phyloP scores from a whole-genome alignment of 2,113 vertebrate genomes.

The Marmota monax region DNA sequence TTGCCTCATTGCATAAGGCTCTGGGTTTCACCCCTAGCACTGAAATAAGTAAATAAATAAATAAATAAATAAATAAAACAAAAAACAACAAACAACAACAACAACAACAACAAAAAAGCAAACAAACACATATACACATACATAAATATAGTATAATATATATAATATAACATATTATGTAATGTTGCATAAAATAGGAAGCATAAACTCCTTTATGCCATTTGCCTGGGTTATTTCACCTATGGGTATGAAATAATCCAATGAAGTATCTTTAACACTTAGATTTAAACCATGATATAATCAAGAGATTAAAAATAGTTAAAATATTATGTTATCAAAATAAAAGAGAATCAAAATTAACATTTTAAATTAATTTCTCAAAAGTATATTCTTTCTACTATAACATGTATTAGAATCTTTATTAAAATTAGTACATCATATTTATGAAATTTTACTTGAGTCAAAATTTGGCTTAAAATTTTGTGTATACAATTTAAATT shows the following conservation, averaged over 20 bases:
- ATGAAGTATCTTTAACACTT: neutral
- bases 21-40: no score
- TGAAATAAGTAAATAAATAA: no score
- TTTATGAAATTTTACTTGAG: constrained; percentile 42
- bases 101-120: no score
- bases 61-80: no score
- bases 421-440: neutral
- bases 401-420: neutral
- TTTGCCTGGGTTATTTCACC: constrained; percentile 5
- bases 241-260: neutral
- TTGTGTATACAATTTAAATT: constrained; percentile 1
- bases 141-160: no score
- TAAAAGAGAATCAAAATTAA: constrained; percentile 36
- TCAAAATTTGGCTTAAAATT: constrained; percentile 12
- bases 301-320: neutral
- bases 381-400: neutral
- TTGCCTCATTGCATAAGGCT: no score
- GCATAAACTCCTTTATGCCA: neutral
- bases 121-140: no score
- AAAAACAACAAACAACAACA: no score
- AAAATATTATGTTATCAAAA: constrained; percentile 32
- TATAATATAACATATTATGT: neutral
- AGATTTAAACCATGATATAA: neutral
- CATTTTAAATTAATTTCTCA: constrained; percentile 24
- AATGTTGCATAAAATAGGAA: neutral